These are phyloP conservation scores for Platygyra sinensis DNA, from an alignment of 64 coral and sea anemone species.

Conservation along the genomic window DNA sequence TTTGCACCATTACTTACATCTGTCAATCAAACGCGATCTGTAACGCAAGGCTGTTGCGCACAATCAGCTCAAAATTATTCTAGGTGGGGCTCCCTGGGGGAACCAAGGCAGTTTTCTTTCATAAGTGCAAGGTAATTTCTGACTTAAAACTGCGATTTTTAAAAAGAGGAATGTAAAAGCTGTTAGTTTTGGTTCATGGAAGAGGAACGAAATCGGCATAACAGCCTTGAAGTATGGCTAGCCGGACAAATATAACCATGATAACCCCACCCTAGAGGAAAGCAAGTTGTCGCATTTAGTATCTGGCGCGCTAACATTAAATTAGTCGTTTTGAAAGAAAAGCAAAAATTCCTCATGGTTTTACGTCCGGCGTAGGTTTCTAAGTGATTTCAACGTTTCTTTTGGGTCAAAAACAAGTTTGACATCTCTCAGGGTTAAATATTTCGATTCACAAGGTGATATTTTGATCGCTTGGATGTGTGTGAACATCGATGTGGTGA, in stretches of 20 bases:
- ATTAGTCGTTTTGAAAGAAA: constrained; percentile 24
- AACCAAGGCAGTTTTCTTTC: background rate
- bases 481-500: constrained; percentile 16
- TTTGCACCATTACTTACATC: constrained; percentile 5
- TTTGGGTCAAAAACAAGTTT: background rate
- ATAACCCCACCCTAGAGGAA: constrained; percentile 9
- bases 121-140: background rate
- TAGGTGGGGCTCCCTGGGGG: background rate
- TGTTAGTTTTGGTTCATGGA: background rate
- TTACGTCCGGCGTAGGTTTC: background rate
- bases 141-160: too few relatives aligned
- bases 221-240: too few relatives aligned
- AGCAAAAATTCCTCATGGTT: background rate
- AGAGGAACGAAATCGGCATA: too few relatives aligned
- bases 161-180: background rate
- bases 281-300: background rate
- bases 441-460: background rate
- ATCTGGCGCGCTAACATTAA: constrained; percentile 36
- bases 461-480: constrained; percentile 10
- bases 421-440: background rate
- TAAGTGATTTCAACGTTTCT: background rate
- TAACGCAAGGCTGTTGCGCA: background rate
- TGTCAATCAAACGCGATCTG: constrained; percentile 26
- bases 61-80: background rate
- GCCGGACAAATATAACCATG: too few relatives aligned